phyloP scores from a whole-genome alignment of 2,888 invertebrate genomes.

The Pollenia griseotomentosa region DNA sequence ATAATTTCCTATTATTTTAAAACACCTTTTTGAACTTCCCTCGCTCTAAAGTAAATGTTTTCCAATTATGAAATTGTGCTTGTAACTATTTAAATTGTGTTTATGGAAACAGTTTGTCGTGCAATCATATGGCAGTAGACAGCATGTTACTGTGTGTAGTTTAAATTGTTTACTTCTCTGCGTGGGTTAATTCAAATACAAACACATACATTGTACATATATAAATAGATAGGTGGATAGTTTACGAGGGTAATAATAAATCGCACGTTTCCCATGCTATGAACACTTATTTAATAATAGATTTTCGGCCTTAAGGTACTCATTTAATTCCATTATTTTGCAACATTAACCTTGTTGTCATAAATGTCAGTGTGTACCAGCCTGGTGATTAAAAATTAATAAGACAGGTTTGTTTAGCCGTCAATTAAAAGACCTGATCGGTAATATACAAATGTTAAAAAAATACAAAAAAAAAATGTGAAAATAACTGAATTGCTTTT shows the following conservation, averaged over 20 bases:
- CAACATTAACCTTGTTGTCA: conserved; percentile 76
- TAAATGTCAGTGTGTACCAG: conserved; percentile 60
- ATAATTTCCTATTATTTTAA: no score
- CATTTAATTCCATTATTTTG: conserved; percentile 82
- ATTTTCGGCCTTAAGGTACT: conserved; percentile 70
- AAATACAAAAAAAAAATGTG: conserved; percentile 1
- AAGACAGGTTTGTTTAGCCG: conserved; percentile 52
- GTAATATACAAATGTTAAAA: conserved; percentile 25
- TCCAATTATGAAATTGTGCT: conserved; percentile 54
- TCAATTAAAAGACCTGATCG: conserved; percentile 53
- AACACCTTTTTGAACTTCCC: background rate
- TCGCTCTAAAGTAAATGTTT: conserved; percentile 15
- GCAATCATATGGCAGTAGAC: conserved; percentile 24
- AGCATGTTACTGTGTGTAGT: background rate
- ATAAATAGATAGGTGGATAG: background rate
- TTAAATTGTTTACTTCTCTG: conserved; percentile 12
- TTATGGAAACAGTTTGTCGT: conserved; percentile 39
- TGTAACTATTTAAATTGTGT: conserved; percentile 45
- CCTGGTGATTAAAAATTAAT: conserved; percentile 69
- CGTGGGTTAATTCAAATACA: conserved; percentile 5
- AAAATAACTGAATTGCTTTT: conserved; percentile 1
- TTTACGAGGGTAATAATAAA: conserved; percentile 16
- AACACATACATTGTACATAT: background rate
- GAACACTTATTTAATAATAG: conserved; percentile 72
- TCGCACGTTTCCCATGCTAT: conserved; percentile 57